Base-by-base conservation (phyloP, 2,888 invertebrate genomes). In the Spilosoma lubricipeda region DNA sequence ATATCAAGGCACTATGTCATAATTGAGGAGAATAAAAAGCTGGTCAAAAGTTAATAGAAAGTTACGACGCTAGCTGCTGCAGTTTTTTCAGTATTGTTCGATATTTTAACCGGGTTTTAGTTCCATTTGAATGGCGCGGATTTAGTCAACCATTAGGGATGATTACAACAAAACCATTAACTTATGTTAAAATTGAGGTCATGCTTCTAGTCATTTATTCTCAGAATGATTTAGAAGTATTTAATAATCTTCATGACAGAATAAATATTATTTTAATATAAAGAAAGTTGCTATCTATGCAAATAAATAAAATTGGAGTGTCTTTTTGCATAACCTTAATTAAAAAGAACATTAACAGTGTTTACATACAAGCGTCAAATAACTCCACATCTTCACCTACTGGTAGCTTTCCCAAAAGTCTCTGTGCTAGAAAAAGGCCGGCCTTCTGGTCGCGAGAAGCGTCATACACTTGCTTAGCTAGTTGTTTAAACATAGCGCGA, bases 21-120 rank as follows among this genome's bases (percentile, higher is more conserved):
- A 1, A 2, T 48, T 23, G 15, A 27, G 11, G 1, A 67, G 63
- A 70, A 4, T 0, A 2, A 13, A 11, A 9, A 69, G 42, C 39
- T 74, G 65, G 82, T 67, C n/a, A 52, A 4, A 67, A 77, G 59
- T 77, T 80, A 80, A 78, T 76, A 48, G 73, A 75, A 85, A 81
- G 70, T 78, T 77, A 73, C 77, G 74, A 74, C 52, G 20, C 9
- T n/a, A 56, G 70, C 67, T 73, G 68, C 76, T 85, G 82, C 84
- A 84, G 75, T 82, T 79, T 77, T 63, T 82, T 80, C 71, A 79
- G 77, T 77, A 79, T 75, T 56, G 70, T 56, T 74, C 27, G 30
- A 27, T 11, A 30, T 69, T 79, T 68, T 52, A 70, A 30, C 48
- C 33, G 23, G 48, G 9, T 70, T 70, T 80, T 80, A 77, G 76